Evolutionary conservation across 53 echinoderm and acorn worm genomes (phyloP).

Genomic region (Mesocentrotus franciscanus): DNA sequence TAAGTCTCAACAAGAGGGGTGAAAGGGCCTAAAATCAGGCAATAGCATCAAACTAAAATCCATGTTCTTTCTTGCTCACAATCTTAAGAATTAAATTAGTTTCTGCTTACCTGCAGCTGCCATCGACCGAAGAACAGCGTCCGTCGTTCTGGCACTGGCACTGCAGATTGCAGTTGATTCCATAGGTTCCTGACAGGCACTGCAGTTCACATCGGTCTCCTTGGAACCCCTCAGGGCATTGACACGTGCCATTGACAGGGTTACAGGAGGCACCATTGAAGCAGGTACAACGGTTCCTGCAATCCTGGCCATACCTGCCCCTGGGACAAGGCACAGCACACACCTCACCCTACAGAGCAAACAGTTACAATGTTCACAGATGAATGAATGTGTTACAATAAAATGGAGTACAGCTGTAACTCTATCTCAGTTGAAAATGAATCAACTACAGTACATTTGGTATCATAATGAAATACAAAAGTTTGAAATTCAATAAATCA

Average conservation of each 20-base stretch:
- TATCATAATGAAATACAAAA: too few relatives aligned
- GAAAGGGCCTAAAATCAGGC: too few relatives aligned
- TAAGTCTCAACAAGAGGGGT: too few relatives aligned
- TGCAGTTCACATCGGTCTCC: constrained; percentile 80
- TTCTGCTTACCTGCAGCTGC: constrained; percentile 77
- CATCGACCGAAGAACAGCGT: constrained; percentile 76
- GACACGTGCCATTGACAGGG: constrained; percentile 71
- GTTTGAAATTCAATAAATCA: too few relatives aligned
- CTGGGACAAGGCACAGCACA: constrained; percentile 76
- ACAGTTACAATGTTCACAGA: not conserved
- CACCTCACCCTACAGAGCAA: constrained; percentile 72
- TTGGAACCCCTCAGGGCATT: constrained; percentile 70
- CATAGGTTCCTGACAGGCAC: constrained; percentile 70
- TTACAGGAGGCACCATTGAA: constrained; percentile 75
- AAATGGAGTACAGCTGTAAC: not conserved
- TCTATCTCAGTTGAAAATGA: not conserved
- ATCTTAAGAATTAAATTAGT: not conserved
- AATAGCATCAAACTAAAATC: too few relatives aligned
- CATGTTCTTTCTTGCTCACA: not conserved
- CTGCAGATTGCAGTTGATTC: constrained; percentile 65
- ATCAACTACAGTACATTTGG: not conserved
- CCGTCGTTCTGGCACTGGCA: constrained; percentile 84
- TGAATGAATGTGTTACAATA: not conserved
- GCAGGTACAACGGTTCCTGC: constrained; percentile 72
- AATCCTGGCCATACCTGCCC: constrained; percentile 75